Evolutionary conservation across 1,140 invertebrate species (phyloP).

Genomic region (Conus ventricosus): DNA sequence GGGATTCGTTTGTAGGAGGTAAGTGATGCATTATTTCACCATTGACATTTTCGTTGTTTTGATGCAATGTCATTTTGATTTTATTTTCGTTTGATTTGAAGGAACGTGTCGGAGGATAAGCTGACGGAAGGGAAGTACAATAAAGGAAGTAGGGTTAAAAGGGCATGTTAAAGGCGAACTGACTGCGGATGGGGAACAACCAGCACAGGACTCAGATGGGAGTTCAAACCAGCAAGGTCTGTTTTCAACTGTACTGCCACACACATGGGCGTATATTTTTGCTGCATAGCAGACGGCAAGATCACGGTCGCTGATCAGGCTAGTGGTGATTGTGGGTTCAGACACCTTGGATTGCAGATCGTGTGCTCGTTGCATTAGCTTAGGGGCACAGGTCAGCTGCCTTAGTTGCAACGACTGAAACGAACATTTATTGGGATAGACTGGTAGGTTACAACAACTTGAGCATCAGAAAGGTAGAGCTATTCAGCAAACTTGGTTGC

Average conservation of each 20-base stretch:
- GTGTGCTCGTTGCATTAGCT: background rate
- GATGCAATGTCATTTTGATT: background rate
- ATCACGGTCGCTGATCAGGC: background rate
- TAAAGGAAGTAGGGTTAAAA: background rate
- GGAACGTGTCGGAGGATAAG: background rate
- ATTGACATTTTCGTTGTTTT: background rate
- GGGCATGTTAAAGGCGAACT: slow-evolving; percentile 11
- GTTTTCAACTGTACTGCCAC: slow-evolving; percentile 21
- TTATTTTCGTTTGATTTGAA: background rate
- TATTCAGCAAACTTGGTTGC: too few species aligned
- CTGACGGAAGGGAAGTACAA: background rate
- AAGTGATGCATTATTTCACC: background rate
- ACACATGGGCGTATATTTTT: slow-evolving; percentile 25
- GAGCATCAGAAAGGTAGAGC: too few species aligned
- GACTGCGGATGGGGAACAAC: slow-evolving; percentile 6
- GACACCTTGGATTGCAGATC: background rate
- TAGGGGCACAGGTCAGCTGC: too few species aligned
- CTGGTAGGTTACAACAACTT: too few species aligned
- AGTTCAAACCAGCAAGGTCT: background rate
- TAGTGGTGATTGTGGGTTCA: background rate
- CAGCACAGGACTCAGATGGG: background rate
- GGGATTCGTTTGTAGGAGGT: background rate
- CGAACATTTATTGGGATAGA: too few species aligned
- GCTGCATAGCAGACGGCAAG: slow-evolving; percentile 19
- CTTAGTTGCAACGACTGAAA: too few species aligned